These are phyloP conservation scores for Asarcornis scutulata DNA, from an alignment of 2,113 vertebrate species.

Conservation along the genomic window DNA sequence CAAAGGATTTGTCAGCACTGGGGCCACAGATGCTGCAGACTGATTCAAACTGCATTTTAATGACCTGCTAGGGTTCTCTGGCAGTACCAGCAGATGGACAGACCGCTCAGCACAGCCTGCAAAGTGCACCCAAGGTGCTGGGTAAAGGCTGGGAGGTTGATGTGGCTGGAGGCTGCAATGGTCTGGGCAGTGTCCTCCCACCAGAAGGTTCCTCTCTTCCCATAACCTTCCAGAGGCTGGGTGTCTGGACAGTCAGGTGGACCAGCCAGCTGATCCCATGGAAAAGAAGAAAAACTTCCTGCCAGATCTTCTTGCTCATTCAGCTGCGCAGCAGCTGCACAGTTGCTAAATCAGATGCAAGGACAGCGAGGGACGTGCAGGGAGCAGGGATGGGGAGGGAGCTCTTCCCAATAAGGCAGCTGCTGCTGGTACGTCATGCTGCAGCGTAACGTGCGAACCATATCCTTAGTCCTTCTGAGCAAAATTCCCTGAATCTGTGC, in stretches of 20 bases:
- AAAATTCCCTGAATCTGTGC: background rate
- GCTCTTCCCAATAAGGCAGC: background rate
- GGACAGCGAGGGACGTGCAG: background rate
- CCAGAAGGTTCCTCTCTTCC: background rate
- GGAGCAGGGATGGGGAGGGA: background rate
- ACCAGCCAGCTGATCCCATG: background rate
- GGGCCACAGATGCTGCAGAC: background rate
- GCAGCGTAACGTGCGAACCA: rapidly evolving
- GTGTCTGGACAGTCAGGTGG: background rate
- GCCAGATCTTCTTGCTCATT: background rate
- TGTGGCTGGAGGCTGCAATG: background rate
- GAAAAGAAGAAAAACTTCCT: conserved; percentile 2
- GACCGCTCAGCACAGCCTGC: background rate
- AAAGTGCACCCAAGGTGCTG: background rate
- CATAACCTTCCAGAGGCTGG: rapidly evolving
- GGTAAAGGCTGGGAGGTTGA: background rate
- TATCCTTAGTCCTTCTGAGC: background rate
- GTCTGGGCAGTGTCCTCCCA: background rate
- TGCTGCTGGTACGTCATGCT: background rate
- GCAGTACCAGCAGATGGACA: background rate
- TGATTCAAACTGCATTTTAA: background rate
- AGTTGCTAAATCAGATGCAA: conserved; percentile 17
- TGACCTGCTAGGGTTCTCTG: background rate
- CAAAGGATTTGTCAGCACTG: background rate
- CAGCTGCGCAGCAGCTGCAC: background rate